Evolutionary conservation across 2,113 vertebrate genomes (phyloP), one percentile per base, ranked within the genome.

Genomic region (Symphodus melops): DNA sequence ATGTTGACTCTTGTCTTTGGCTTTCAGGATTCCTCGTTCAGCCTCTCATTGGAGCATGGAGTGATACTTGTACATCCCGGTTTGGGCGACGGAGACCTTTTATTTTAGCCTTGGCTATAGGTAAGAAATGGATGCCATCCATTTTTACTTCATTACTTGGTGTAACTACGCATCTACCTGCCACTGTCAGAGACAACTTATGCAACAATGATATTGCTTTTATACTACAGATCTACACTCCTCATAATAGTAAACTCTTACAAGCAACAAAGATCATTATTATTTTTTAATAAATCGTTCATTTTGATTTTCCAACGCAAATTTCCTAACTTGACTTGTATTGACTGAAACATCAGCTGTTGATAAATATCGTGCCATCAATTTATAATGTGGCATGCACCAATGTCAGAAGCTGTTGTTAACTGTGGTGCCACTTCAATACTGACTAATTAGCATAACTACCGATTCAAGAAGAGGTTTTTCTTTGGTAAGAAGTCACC

Each of bases 81-180:
- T 98, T 98, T 12, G 98, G 98, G 33, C 94, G 98, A 68, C 95
- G 98, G 64, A 93, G 98, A 75, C 98, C 98, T 49, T 99, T 99
- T 91, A 99, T 99, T 91, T 94, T 99, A 79, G 97, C 96, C 62
- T 92, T 99, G 88, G 96, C 97, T 52, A 94, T 99, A 89, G 98
- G 98, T 99, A 83, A 79, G 88, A 75, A 37, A 33, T 53, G 1
- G 5, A 55, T 19, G 12, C 6, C 0, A 14, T 49, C 9, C 3
- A 37, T 56, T 25, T 72, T 61, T 28, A 17, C 53, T 11, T 20
- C 42, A 44, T 14, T 12, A 44, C 42, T 14, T 44, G 12, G 12
- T 14, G 42, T 44, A 14, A 44, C 4, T 44, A 16, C 5, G 13
- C 5, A 44, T 44, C 4, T 14, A 16, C 12, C 4, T 44, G 42